These are phyloP conservation scores for Buceros bicornis DNA, from an alignment of 2,797 vertebrate species.

Conservation along the genomic window DNA sequence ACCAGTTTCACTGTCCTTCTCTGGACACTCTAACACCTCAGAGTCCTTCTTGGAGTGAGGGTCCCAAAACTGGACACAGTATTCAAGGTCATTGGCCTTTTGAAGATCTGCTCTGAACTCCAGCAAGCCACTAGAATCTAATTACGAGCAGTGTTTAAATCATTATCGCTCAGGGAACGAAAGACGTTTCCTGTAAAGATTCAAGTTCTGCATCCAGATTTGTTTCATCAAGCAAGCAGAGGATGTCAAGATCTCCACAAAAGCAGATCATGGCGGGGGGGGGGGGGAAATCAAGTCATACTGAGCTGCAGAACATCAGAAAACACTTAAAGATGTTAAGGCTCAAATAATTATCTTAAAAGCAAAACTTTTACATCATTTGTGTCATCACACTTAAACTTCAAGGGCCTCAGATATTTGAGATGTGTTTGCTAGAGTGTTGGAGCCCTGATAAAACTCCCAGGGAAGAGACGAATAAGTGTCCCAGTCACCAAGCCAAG, in stretches of 20 bases:
- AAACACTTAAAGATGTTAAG: conserved; percentile 47
- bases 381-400: conserved; percentile 27
- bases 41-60: too few relatives aligned
- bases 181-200: conserved; percentile 21
- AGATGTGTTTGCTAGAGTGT: not conserved
- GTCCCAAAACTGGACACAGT: too few relatives aligned
- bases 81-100: not conserved
- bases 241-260: conserved; percentile 21
- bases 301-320: conserved; percentile 33
- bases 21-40: too few relatives aligned
- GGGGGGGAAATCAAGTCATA: not conserved
- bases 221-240: conserved; percentile 32
- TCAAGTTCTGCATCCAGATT: conserved; percentile 38
- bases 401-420: not conserved
- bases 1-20: too few relatives aligned
- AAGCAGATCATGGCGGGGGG: not conserved
- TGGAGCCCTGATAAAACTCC: not conserved
- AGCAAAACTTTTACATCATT: conserved; percentile 33
- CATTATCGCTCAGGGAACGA: not conserved
- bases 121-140: not conserved
- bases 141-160: conserved; percentile 27
- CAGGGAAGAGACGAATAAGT: not conserved
- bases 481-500: not conserved
- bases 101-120: not conserved
- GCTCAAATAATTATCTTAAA: conserved; percentile 35